Evolutionary conservation across 1,140 invertebrate species (phyloP), one percentile per base, ranked within the genome.

Genomic region (Bombus sylvicola): DNA sequence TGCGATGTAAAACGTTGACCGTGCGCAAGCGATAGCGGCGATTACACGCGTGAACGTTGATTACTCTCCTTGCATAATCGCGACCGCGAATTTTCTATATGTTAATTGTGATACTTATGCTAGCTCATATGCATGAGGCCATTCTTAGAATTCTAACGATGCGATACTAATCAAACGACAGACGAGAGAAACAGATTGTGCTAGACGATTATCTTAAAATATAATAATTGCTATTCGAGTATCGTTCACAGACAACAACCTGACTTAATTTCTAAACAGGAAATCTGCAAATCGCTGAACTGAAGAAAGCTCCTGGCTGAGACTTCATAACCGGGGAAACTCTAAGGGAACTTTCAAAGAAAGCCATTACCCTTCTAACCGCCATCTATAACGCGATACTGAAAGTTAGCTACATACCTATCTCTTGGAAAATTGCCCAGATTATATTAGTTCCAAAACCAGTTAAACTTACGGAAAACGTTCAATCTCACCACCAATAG

Each of bases 1-100:
- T 37, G 74, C 81, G 39, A 68, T 57, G 81, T 64, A 57, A 64
- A 82, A 47, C 71, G 68, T 53, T 68, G 34, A n/a, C 41, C 73
- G 62, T 68, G 73, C 4, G 18, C 34, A 39, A 22, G 25, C 73
- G 73, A 69, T 83, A 76, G 13, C 31, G 12, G 28, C 81, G 80
- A 62, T 71, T 73, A 31, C n/a, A 64, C 31, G 31, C n/a, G 59
- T 41, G 31, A 75, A 43, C n/a, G 39, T 76, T 57, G 74, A 77
- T 68, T 83, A 76, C 25, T n/a, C 34, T 13, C 39, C 39, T 64
- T 41, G 71, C 34, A 18, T 75, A 74, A 82, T 59, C 53, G 13
- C 53, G 71, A 39, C n/a, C 57, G 72, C n/a, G 15, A 34, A 74
- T 34, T 47, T 76, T 81, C 74, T n/a, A 9, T 39, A 47, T 18